These are phyloP conservation scores for Eulemur rufifrons DNA, from an alignment of 2,113 vertebrate species.

Conservation along the genomic window DNA sequence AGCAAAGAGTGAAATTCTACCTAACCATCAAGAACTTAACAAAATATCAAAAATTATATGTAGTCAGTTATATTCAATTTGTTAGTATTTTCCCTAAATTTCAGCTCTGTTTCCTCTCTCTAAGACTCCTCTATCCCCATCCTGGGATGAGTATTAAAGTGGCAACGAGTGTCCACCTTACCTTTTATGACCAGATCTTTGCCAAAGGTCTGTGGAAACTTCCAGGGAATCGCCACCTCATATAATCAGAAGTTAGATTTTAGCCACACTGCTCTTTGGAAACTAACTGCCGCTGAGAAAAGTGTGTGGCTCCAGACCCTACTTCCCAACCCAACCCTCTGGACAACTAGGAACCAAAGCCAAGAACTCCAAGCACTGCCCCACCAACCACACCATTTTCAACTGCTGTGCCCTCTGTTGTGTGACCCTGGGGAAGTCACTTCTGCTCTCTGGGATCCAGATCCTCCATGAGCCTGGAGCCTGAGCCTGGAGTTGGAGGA, in stretches of 20 bases:
- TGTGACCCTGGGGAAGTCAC: background rate
- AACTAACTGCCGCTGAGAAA: background rate
- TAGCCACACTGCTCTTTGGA: background rate
- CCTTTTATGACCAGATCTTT: background rate
- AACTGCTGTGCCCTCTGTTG: background rate
- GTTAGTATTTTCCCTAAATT: background rate
- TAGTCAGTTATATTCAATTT: background rate
- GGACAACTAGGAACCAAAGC: background rate
- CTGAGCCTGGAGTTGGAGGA: background rate
- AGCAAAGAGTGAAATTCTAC: background rate
- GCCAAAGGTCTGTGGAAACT: background rate
- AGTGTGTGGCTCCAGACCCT: background rate
- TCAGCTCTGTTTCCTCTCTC: background rate
- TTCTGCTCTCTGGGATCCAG: background rate
- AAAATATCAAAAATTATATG: background rate
- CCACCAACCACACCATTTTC: background rate
- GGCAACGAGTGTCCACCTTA: background rate
- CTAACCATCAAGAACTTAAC: background rate
- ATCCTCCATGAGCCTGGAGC: background rate
- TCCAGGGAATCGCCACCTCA: background rate
- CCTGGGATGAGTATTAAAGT: background rate
- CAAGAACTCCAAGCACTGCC: background rate
- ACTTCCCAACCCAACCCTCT: background rate
- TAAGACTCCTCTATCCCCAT: background rate
- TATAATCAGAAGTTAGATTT: background rate